These are phyloP conservation scores for Pica pica DNA, from an alignment of 2,113 vertebrate genomes.

Conservation along the genomic window DNA sequence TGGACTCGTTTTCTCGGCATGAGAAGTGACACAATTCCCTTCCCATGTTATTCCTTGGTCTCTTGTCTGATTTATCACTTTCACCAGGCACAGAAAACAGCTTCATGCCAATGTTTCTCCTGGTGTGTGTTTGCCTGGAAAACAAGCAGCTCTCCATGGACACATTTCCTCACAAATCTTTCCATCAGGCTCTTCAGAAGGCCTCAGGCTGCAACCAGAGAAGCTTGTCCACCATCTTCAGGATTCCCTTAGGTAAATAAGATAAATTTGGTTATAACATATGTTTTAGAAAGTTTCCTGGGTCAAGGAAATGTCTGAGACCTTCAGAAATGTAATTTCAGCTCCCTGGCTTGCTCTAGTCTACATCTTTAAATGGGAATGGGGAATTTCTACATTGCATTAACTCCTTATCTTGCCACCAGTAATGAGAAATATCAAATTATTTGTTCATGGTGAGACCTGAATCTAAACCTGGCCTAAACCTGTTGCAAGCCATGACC, in stretches of 20 bases:
- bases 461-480: not conserved
- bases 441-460: not conserved
- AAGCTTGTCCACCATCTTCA: not conserved
- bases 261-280: not conserved
- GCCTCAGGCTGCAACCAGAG: not conserved
- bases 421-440: not conserved
- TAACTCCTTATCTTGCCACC: not conserved
- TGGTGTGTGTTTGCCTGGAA: not conserved
- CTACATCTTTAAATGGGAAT: not conserved
- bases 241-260: not conserved
- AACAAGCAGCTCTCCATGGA: not conserved
- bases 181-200: not conserved
- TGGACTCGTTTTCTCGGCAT: not conserved
- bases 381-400: accelerated
- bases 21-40: not conserved
- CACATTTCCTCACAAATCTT: not conserved
- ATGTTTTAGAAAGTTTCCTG: not conserved
- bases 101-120: not conserved
- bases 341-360: not conserved
- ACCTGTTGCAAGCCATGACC: not conserved
- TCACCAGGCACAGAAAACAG: not conserved
- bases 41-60: not conserved
- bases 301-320: not conserved
- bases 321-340: not conserved
- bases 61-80: not conserved